These are phyloP conservation scores for Cryptus viduatorius DNA, from an alignment of 2,888 invertebrate species.

Conservation along the genomic window DNA sequence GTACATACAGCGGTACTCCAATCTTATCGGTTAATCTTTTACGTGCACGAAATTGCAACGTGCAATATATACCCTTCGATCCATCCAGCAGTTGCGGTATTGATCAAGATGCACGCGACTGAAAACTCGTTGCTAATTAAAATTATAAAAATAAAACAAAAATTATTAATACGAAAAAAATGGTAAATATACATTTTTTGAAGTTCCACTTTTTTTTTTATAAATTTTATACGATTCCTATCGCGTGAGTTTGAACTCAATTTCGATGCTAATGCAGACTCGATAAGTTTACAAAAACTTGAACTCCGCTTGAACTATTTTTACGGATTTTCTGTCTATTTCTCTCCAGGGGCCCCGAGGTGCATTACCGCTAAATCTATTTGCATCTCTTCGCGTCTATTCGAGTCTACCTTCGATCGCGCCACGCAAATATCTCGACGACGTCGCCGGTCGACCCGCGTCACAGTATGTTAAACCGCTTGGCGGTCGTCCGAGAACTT, in stretches of 20 bases:
- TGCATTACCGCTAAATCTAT: not conserved
- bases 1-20: slow-evolving; percentile 4
- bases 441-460: slow-evolving; percentile 18
- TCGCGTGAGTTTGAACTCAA: too few relatives aligned
- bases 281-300: too few relatives aligned
- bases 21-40: slow-evolving; percentile 47
- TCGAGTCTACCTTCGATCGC: slow-evolving; percentile 26
- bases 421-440: slow-evolving; percentile 23
- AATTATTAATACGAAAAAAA: not conserved
- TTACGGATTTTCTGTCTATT: too few relatives aligned
- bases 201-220: too few relatives aligned
- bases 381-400: not conserved
- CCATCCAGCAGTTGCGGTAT: not conserved
- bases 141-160: not conserved
- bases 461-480: slow-evolving; percentile 1
- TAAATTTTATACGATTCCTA: too few relatives aligned
- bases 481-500: slow-evolving; percentile 17
- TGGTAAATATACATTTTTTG: not conserved
- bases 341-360: too few relatives aligned
- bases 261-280: too few relatives aligned
- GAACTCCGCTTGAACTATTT: too few relatives aligned
- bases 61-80: not conserved
- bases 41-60: slow-evolving; percentile 23
- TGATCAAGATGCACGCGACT: not conserved
- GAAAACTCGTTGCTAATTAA: not conserved